Base-by-base conservation (phyloP, 2,797 vertebrate species). In the Euthynnus affinis region DNA sequence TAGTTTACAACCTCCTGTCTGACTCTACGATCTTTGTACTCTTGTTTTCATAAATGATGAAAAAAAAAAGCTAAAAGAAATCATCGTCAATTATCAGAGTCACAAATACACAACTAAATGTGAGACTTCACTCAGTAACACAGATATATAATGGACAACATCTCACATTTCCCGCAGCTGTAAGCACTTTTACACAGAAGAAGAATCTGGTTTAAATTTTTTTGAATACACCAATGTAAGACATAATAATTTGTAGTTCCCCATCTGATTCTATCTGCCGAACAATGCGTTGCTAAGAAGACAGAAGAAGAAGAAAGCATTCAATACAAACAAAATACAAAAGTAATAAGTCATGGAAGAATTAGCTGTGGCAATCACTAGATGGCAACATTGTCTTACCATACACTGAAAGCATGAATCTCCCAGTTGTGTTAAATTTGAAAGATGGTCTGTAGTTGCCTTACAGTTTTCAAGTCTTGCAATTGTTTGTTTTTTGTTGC, bases 381-480 rank as follows among this genome's bases (percentile, higher is more conserved):
- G 93, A 82, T 91, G 94, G 93, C 86, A 86, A 52, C 82, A 70
- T 91, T 91, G 90, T 72, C 80, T 88, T 42, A 84, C 49, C 5
- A 1, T 52, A 76, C 27, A 71, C 6, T 62, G 57, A 62, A 52
- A 6, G 0, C 34, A 14, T 1, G 9, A 17, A 37, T 57, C 8
- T 51, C 9, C 9, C 20, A n/a, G 10, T 49, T 71, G 23, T 46
- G 56, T 55, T 73, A 6, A 8, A n/a, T 48, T 64, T 59, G 6
- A 81, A 51, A 59, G 27, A 64, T 22, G n/a, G 20, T 75, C 14
- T 60, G 14, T 20, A 49, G 37, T 77, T 27, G 10, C 15, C 22
- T 23, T 63, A 15, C 61, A 29, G n/a, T 12, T 37, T 58, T 73
- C 0, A 46, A 62, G 63, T 59, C 2, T 32, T 57, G 25, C 23